Evolutionary conservation across 1,140 invertebrate species (phyloP), one percentile per base, ranked within the genome.

Genomic region (Anadara kagoshimensis): DNA sequence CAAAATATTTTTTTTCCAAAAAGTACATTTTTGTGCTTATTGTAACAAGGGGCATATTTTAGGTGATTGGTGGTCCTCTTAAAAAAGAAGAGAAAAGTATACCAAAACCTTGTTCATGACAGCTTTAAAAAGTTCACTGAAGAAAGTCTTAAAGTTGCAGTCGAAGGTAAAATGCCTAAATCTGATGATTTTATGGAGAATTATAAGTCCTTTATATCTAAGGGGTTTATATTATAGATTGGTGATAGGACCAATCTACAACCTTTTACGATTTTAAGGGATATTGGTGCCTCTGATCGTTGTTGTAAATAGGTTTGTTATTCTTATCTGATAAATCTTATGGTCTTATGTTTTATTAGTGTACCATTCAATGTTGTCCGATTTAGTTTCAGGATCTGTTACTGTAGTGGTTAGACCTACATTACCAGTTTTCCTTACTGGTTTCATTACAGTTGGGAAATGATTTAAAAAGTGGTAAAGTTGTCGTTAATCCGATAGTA

Each of bases 391-490:
- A 16, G 75, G 70, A 18, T 41, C 45, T 10, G 57, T 77, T 29
- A n/a, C 20, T 41, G 49, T 76, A n/a, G 69, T 64, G 49, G 47
- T 76, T 69, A 69, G 24, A 22, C 36, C 59, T 41, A 29, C 45
- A 11, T 72, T 76, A 22, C 78, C 69, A 8, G 14, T 76, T 54
- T 49, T 58, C 16, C 58, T 58, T 73, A n/a, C n/a, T n/a, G n/a
- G 57, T 79, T n/a, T 22, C 54, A 64, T 58, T 79, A 49, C 45
- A 73, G 65, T 24, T 77, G 56, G 67, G 75, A 3, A 79, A 79
- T 74, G 78, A 79, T 57, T 63, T 79, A 63, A 75, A 69, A 58
- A 71, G 71, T 51, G 61, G 66, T 3, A 73, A 73, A 41, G 78
- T 74, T 53, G 51, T 73, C 20, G 61, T 47, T 51, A 26, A 66